Base-by-base conservation (phyloP, 1,140 invertebrate genomes). In the Neodiprion fabricii region DNA sequence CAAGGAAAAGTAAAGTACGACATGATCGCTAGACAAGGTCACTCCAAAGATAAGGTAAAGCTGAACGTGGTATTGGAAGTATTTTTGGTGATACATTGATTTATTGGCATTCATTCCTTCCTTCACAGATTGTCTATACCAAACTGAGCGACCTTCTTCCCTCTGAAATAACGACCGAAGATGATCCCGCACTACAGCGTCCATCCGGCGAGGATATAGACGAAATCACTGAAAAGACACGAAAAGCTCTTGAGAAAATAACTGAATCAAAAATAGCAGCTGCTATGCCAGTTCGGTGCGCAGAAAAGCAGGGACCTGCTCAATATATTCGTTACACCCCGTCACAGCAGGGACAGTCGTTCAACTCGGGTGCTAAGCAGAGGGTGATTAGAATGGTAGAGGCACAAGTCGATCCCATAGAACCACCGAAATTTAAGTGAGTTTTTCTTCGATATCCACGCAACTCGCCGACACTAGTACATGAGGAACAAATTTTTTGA, bases 251-350 rank as follows among this genome's bases (percentile, higher is more conserved):
- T 1, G 96, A 97, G 87, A 96, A 95, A 83, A 89, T 98, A 66
- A 97, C 96, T 0, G 93, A 95, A 87, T 93, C 93, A 10, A 97
- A 97, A 88, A 96, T 97, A 76, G 94, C 96, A 11, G 96, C 98
- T 2, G 97, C 97, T 0, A 94, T 99, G 93, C 97, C 97, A 2
- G 96, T 98, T 7, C 89, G 96, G 76, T 94, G 94, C 81, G 97
- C 96, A 1, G 96, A 98, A 79, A 98, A 95, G 91, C 92, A 90
- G 78, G 96, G 92, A 0, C 96, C 97, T 5, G 96, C 97, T 1
- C 96, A 99, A 83, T 99, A 98, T 85, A 98, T 99, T 80, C 91
- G 97, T 1, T 99, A 99, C 83, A 99, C 98, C 0, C 98, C 99
- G 0, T 97, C 97, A 0, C 97, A 99, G 84, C 97, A 99, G 90